phyloP scores from a whole-genome alignment of 2,888 invertebrate genomes.

The Petrolisthes manimaculis region DNA sequence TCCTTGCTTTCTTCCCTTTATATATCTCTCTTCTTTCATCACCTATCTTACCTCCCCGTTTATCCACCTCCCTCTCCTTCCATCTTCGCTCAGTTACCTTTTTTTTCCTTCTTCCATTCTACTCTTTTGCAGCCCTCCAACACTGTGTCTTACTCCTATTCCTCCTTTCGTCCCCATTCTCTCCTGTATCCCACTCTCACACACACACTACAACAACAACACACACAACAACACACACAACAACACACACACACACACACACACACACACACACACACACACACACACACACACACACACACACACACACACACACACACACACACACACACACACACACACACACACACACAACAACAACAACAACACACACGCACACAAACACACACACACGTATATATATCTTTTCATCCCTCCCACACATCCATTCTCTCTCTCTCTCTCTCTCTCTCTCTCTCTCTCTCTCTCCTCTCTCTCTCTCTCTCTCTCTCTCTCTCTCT shows the following conservation, averaged over 20 bases:
- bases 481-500: slow-evolving; percentile 1
- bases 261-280: slow-evolving; percentile 17
- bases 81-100: neutral
- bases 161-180: too few species aligned
- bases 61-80: neutral
- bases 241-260: too few species aligned
- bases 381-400: neutral
- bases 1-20: neutral
- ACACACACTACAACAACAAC: too few species aligned
- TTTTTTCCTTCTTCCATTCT: neutral
- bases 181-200: neutral
- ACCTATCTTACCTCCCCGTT: neutral
- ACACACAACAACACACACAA: too few species aligned
- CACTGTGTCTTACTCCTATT: too few species aligned
- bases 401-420: too few species aligned
- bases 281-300: slow-evolving; percentile 24
- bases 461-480: neutral
- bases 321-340: too few species aligned
- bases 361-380: neutral
- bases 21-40: neutral
- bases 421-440: too few species aligned
- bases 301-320: too few species aligned
- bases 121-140: neutral
- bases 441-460: too few species aligned
- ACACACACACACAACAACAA: too few species aligned